Conservation (phyloP, 2,888 invertebrate genomes). For the Petrolisthes cinctipes region DNA sequence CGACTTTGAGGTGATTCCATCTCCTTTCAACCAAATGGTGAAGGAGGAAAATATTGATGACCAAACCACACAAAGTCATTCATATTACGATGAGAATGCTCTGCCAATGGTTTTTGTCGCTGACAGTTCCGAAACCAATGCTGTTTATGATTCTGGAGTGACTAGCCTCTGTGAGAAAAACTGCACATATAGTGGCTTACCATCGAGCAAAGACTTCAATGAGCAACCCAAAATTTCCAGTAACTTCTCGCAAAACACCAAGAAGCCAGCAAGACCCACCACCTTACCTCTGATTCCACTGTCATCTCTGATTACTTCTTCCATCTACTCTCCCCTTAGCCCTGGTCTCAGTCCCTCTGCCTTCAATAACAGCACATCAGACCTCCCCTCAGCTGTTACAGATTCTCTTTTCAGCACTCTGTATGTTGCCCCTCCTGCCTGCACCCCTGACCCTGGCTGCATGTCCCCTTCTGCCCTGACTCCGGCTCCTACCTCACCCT, state of each 20-base stretch:
- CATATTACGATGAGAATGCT: no score
- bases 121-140: no score
- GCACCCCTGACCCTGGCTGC: background rate
- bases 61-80: background rate
- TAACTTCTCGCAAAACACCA: constrained; percentile 5
- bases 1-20: constrained; percentile 13
- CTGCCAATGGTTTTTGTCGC: no score
- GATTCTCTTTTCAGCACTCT: background rate
- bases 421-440: background rate
- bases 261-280: constrained; percentile 47
- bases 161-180: no score
- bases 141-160: no score
- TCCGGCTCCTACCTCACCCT: background rate
- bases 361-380: background rate
- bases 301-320: constrained; percentile 35
- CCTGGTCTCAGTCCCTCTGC: constrained; percentile 4
- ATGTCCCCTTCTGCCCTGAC: background rate
- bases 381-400: background rate
- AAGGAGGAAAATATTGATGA: background rate
- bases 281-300: constrained; percentile 46
- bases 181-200: no score
- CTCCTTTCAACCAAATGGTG: background rate
- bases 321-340: constrained; percentile 6
- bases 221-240: no score
- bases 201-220: no score